A percentile compares a stretch with the other conserved stretches of the same genome.
phyloP scores from a whole-genome alignment of 2,113 vertebrate genomes.

The Athene noctua region DNA sequence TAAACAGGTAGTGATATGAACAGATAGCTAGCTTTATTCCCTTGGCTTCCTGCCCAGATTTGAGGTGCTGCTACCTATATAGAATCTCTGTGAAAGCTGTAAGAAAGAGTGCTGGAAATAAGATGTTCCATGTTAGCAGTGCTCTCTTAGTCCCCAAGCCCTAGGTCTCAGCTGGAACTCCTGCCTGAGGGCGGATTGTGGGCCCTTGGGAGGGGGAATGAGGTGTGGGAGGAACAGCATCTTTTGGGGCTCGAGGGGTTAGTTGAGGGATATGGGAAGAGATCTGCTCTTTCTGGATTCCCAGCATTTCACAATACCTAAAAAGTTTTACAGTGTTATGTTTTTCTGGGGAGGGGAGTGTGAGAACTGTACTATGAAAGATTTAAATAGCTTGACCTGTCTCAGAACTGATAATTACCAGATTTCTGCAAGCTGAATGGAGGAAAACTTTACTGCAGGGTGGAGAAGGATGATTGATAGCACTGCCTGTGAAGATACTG shows the following conservation, averaged over 20 bases:
- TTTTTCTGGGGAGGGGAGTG: background rate
- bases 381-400: background rate
- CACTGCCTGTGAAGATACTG: background rate
- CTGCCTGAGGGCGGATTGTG: background rate
- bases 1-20: background rate
- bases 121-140: background rate
- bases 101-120: background rate
- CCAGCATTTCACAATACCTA: background rate
- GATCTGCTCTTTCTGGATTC: background rate
- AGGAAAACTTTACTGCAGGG: background rate
- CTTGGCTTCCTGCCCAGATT: background rate
- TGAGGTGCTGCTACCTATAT: background rate
- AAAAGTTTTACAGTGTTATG: background rate
- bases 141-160: background rate
- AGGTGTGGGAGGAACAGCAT: background rate
- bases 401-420: background rate
- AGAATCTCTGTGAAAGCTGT: background rate
- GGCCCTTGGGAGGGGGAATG: rapidly evolving
- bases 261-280: background rate
- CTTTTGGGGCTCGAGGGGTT: background rate
- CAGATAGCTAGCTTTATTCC: background rate
- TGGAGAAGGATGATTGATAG: background rate
- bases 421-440: background rate
- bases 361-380: background rate
- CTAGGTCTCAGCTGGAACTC: background rate